Base-by-base conservation (phyloP, 1,140 invertebrate genomes). In the Tetragonula clypearis region DNA sequence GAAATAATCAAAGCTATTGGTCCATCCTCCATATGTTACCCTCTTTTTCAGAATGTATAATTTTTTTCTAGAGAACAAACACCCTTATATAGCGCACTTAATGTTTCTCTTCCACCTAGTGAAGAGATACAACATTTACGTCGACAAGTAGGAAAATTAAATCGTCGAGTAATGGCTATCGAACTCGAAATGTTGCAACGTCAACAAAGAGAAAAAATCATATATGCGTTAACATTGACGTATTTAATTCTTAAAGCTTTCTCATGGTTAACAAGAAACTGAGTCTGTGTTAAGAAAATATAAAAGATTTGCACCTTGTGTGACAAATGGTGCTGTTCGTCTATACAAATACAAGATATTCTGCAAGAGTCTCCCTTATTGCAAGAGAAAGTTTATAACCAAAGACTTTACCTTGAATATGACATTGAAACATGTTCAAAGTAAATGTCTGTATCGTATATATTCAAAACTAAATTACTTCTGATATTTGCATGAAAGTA, bases 171-270 rank as follows among this genome's bases (percentile, higher is more conserved):
- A 4, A 97, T 98, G 95, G 96, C 97, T 30, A 96, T 98, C 75
- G 98, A 98, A 95, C 95, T 97, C 78, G 98, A 98, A 89, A 96
- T 97, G 89, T 94, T 97, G 69, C 97, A 97, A 91, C 95, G 97
- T 69, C 96, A 97, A 91, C 97, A 98, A 93, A 96, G 97, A 88
- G 98, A 98, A 91, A 97, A 98, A 93, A 96, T 98, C 90, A 95
- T 98, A 87, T 98, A 97, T 93, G 96, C 97, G 82, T 94, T 98
- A 87, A 97, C 98, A 26, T 95, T 98, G 90, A 96, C 97, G 19
- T 99, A 98, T 93, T 96, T 98, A 92, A 95, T 98, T 88, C 95
- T 98, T 80, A 98, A 98, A 96, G 96, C 97, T 82, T 96, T 98
- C 85, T 96, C 97, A 86, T 98, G 98, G 98, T 94, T 98, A 83